Conservation (phyloP, 2,113 vertebrate genomes). For the Xenopus borealis region DNA sequence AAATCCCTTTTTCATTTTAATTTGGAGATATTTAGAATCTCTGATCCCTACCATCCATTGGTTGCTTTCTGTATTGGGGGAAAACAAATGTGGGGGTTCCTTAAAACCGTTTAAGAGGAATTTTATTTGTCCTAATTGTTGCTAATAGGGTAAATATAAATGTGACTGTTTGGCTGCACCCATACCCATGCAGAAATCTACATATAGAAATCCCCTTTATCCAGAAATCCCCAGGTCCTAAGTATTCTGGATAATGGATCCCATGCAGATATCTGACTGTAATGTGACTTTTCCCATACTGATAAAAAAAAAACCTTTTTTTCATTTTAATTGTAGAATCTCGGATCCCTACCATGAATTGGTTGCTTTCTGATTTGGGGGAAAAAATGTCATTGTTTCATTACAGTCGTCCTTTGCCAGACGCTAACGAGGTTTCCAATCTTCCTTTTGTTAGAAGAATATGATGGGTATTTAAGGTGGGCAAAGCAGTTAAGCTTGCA, state of each 20-base stretch:
- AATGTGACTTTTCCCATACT: too few species aligned
- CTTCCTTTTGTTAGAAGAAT: conserved; percentile 75
- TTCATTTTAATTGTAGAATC: not conserved
- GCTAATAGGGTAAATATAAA: too few species aligned
- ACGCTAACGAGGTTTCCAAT: conserved; percentile 67
- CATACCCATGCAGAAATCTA: too few species aligned
- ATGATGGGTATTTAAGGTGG: conserved; percentile 71
- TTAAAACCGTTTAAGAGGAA: too few species aligned
- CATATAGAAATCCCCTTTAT: too few species aligned
- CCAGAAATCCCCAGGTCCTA: too few species aligned
- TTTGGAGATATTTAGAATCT: not conserved
- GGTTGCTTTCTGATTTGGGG: not conserved
- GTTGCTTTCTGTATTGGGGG: not conserved
- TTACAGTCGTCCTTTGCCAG: conserved; percentile 61
- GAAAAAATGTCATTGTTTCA: conserved; percentile 3
- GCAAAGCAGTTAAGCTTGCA: conserved; percentile 66
- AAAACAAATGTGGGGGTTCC: not conserved
- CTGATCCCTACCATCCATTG: not conserved
- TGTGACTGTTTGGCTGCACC: too few species aligned
- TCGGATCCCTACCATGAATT: not conserved
- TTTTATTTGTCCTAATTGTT: too few species aligned
- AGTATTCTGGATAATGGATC: too few species aligned
- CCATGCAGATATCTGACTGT: too few species aligned
- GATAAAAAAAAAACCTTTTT: too few species aligned
- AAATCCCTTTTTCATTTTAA: too few species aligned